Evolutionary conservation across 2,797 vertebrate genomes (phyloP).

Genomic region (Perdix hodgsoniae): DNA sequence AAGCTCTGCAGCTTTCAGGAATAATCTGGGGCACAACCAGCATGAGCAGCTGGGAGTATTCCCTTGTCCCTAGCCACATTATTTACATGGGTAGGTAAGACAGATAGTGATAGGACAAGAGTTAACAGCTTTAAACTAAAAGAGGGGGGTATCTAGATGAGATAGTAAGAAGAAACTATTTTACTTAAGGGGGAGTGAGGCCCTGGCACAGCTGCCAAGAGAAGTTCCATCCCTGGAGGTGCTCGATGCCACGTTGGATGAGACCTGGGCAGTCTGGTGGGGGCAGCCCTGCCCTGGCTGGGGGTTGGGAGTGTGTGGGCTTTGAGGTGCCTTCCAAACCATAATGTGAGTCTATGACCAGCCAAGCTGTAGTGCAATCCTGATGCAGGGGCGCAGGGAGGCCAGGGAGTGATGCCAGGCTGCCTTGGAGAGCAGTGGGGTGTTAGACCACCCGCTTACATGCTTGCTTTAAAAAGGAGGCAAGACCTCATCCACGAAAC

Average conservation of each 20-base stretch:
- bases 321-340: no score
- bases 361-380: rapidly evolving
- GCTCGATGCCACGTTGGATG: no score
- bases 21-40: background rate
- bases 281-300: no score
- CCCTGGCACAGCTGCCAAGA: no score
- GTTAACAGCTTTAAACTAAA: background rate
- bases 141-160: background rate
- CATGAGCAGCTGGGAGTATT: rapidly evolving
- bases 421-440: background rate
- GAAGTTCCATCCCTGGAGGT: no score
- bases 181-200: no score
- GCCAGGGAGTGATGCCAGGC: background rate
- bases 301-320: no score
- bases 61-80: no score
- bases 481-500: background rate
- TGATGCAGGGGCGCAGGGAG: background rate
- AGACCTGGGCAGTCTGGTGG: no score
- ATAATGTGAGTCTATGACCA: background rate
- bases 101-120: background rate
- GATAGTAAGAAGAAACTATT: no score
- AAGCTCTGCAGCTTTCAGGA: background rate
- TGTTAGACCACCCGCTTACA: rapidly evolving
- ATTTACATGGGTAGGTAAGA: background rate
- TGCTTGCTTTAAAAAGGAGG: background rate